These are phyloP conservation scores for Heliothis subflexa DNA, from an alignment of 1,140 invertebrate genomes.

Conservation along the genomic window DNA sequence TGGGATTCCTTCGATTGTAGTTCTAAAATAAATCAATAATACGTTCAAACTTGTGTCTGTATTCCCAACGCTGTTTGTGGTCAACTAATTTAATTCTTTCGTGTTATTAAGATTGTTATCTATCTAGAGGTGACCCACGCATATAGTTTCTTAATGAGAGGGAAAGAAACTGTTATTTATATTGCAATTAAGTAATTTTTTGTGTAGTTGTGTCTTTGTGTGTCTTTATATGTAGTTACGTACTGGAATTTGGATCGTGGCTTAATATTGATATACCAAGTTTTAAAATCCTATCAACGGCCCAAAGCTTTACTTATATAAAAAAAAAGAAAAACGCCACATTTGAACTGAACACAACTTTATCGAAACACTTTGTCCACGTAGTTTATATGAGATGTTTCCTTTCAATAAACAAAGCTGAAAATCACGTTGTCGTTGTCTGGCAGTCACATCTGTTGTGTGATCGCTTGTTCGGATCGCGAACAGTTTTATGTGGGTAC, in stretches of 20 bases:
- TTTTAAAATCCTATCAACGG: too few relatives aligned
- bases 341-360: neutral
- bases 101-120: neutral
- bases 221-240: too few relatives aligned
- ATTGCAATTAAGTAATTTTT: too few relatives aligned
- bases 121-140: too few relatives aligned
- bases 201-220: too few relatives aligned
- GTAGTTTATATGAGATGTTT: slow-evolving; percentile 23
- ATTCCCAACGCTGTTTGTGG: neutral
- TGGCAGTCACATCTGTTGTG: slow-evolving; percentile 48
- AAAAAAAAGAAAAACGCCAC: neutral
- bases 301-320: too few relatives aligned
- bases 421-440: slow-evolving; percentile 37
- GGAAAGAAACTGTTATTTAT: too few relatives aligned
- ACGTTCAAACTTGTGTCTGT: neutral
- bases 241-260: too few relatives aligned
- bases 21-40: slow-evolving; percentile 30
- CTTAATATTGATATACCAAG: too few relatives aligned
- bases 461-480: slow-evolving; percentile 58
- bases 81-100: neutral
- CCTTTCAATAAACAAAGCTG: slow-evolving; percentile 43
- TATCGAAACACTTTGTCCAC: slow-evolving; percentile 8
- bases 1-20: slow-evolving; percentile 7
- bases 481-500: slow-evolving; percentile 73
- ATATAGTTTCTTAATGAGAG: too few relatives aligned